Evolutionary conservation across 1,140 invertebrate genomes (phyloP).

Genomic region (Cotesia chilonis): DNA sequence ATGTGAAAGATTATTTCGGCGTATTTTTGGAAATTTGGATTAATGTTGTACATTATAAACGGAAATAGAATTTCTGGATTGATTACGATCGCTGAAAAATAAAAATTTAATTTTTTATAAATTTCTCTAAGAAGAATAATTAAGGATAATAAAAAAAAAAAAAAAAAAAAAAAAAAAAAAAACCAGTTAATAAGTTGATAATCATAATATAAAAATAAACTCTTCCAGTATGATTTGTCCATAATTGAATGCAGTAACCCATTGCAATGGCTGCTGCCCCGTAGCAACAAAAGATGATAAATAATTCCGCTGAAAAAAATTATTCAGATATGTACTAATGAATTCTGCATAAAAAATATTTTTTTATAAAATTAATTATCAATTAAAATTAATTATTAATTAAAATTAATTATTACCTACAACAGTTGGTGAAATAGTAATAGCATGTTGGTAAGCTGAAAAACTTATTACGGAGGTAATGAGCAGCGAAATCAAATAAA

Average conservation of each 20-base stretch:
- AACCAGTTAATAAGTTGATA: conserved; percentile 38
- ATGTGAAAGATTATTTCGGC: conserved; percentile 38
- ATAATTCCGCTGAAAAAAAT: conserved; percentile 30
- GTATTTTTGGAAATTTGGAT: conserved; percentile 21
- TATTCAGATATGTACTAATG: neutral
- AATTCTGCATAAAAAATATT: neutral
- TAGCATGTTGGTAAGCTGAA: neutral
- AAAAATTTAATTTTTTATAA: conserved; percentile 3
- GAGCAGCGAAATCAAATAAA: conserved; percentile 35
- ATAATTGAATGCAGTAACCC: conserved; percentile 44
- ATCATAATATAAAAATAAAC: conserved; percentile 38
- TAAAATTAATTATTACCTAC: conserved; percentile 8
- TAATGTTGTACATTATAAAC: conserved; percentile 28
- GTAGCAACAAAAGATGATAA: conserved; percentile 40
- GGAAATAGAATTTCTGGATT: conserved; percentile 42
- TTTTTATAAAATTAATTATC: neutral
- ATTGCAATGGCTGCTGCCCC: conserved; percentile 40
- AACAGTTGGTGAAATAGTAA: neutral
- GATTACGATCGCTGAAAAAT: conserved; percentile 37
- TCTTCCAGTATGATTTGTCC: conserved; percentile 32
- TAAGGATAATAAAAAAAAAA: neutral
- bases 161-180: conserved; percentile 12
- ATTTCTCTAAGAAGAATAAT: neutral
- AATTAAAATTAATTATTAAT: too few species aligned
- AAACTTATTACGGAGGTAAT: conserved; percentile 5